A percentile compares a stretch with the other conserved stretches of the same genome.
Conservation (phyloP, 2,888 invertebrate genomes). For the Mimumesa dahlbomi region DNA sequence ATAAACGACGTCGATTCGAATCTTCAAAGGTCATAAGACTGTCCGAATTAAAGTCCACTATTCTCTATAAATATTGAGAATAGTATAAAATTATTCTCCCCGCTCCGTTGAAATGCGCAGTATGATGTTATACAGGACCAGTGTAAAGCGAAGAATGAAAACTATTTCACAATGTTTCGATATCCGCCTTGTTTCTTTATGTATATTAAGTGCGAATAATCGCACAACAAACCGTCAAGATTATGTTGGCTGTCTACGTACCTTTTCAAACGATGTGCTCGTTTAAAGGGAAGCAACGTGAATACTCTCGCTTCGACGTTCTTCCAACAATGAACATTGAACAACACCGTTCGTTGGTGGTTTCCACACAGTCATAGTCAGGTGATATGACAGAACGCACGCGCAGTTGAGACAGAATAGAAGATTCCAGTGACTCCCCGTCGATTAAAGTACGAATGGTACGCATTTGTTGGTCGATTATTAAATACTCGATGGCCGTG, state of each 20-base stretch:
- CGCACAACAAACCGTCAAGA: neutral
- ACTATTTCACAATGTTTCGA: too few species aligned
- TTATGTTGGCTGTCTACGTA: conserved; percentile 40
- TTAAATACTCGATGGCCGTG: conserved; percentile 60
- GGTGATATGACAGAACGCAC: conserved; percentile 57
- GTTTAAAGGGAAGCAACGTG: conserved; percentile 74
- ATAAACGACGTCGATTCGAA: too few species aligned
- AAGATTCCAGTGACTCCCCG: conserved; percentile 48
- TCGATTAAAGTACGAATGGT: conserved; percentile 55
- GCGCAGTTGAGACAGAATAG: conserved; percentile 39
- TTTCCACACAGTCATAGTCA: conserved; percentile 63
- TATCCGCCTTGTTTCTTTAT: neutral
- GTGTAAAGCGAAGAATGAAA: too few species aligned
- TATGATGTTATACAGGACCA: conserved; percentile 10
- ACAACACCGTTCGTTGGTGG: conserved; percentile 30
- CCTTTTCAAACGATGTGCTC: conserved; percentile 30
- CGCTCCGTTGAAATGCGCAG: conserved; percentile 38
- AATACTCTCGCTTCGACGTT: conserved; percentile 80
- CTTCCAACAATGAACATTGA: conserved; percentile 69
- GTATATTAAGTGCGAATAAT: neutral
- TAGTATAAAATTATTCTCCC: neutral
- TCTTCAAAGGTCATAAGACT: too few species aligned
- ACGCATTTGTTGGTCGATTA: conserved; percentile 52
- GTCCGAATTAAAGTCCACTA: too few species aligned
- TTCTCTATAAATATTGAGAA: conserved; percentile 25